Percentiles rank a stretch among this genome's conserved stretches.
Evolutionary conservation across 2,113 vertebrate genomes (phyloP).

Genomic region (Psophia crepitans): DNA sequence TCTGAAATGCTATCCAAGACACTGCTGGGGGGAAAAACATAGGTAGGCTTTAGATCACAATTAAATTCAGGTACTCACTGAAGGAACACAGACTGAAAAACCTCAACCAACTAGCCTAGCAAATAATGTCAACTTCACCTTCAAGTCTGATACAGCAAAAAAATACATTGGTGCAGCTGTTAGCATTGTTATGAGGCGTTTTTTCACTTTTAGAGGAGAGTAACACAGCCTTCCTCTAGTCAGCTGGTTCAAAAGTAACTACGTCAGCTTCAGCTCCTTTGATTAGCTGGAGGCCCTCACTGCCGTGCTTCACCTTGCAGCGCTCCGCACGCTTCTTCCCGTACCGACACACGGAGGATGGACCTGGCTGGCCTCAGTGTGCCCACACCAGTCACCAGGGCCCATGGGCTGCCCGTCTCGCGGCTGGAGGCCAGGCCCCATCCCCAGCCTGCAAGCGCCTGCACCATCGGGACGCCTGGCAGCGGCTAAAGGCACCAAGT

Average conservation of each 20-base stretch:
- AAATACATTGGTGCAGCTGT: background rate
- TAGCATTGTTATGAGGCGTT: background rate
- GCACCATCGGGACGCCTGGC: background rate
- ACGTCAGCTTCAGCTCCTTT: background rate
- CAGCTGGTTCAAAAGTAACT: rapidly evolving
- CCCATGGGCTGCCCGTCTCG: too few relatives aligned
- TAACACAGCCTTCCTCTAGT: background rate
- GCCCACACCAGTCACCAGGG: background rate
- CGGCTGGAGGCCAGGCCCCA: too few relatives aligned
- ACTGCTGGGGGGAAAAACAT: background rate
- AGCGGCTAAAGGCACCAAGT: background rate
- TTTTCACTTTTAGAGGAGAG: background rate
- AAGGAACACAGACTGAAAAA: background rate
- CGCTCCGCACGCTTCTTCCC: background rate
- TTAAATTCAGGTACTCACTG: background rate
- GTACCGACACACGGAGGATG: rapidly evolving
- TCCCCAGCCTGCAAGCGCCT: rapidly evolving
- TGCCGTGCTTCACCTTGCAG: background rate
- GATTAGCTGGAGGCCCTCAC: background rate
- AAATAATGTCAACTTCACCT: background rate
- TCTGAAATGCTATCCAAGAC: background rate
- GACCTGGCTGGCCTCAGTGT: too few relatives aligned
- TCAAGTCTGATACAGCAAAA: background rate
- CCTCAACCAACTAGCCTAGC: background rate
- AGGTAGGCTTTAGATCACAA: background rate